Base-by-base conservation (phyloP, 2,888 invertebrate genomes). In the Polietes domitor region DNA sequence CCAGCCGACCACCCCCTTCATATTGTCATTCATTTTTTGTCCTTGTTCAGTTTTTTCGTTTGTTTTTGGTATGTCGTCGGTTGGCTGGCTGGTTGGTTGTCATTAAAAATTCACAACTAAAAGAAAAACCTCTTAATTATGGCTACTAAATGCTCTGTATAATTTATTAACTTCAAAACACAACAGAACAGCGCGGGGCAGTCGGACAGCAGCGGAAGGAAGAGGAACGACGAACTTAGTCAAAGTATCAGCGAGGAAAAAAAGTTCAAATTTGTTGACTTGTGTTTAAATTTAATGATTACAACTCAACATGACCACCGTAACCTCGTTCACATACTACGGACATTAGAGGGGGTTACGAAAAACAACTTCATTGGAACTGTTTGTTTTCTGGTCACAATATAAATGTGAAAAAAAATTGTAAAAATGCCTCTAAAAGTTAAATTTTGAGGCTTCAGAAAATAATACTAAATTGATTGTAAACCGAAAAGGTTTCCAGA, bases 31-130 rank as follows among this genome's bases (percentile, higher is more conserved):
- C 47, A 65, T 17, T 65, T 41, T 65, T 65, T 63, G 6, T 63
- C 12, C 17, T 63, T 32, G 15, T 19, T 61, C n/a, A 10, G 41
- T 0, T 61, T 61, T 28, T n/a, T 61, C 15, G 26, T 37, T 61
- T 17, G 17, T 4, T 50, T n/a, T 2, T 50, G n/a, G 50, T 41
- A 17, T 19, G 65, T 65, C 65, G 9, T 58, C 43, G 68, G 21
- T 24, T 43, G 21, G 32, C 17, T 63, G 32, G 0, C 24, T 41
- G 37, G 37, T 37, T 43, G 21, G 15, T 15, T 65, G 47, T 58
- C 43, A 74, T 79, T 74, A 47, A 74, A 79, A 68, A 73, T 65
- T 79, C 65, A 10, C 26, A 77, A 71, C 37, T 26, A 37, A 78
- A 68, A 37, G 32, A 63, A 37, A 68, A 68, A 43, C 68, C 65